Conservation (phyloP, 2,113 vertebrate species). For the Strix aluco region DNA sequence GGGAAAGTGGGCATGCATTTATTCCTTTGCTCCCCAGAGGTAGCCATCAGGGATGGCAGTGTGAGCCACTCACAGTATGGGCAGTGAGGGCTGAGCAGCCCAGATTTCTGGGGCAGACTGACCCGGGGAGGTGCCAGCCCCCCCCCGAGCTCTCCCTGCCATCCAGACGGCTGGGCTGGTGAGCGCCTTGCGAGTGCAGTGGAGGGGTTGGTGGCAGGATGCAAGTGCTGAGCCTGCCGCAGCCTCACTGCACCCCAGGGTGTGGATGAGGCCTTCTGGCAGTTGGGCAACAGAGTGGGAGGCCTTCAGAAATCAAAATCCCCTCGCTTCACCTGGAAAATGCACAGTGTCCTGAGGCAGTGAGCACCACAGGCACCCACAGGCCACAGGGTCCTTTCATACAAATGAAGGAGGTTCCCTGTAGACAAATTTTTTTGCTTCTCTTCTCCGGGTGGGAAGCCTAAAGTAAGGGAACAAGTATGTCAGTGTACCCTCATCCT, state of each 20-base stretch:
- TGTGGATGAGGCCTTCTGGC: fast-evolving
- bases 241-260: fast-evolving
- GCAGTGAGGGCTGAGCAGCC: neutral
- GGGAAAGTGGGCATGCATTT: fast-evolving
- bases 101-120: neutral
- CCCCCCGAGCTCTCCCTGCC: neutral
- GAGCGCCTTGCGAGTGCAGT: neutral
- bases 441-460: neutral
- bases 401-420: neutral
- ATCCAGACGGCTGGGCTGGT: no score
- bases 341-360: neutral
- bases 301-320: neutral
- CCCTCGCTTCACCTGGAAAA: neutral
- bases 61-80: neutral
- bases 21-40: neutral
- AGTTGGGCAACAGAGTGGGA: neutral
- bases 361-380: neutral
- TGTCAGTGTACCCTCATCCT: neutral
- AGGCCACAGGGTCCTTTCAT: neutral
- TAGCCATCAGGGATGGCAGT: no score
- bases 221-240: fast-evolving
- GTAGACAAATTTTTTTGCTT: neutral
- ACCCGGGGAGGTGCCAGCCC: neutral
- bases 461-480: neutral
- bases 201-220: no score